Conservation (phyloP, 2,797 vertebrate genomes). For the Poecilia velifera region DNA sequence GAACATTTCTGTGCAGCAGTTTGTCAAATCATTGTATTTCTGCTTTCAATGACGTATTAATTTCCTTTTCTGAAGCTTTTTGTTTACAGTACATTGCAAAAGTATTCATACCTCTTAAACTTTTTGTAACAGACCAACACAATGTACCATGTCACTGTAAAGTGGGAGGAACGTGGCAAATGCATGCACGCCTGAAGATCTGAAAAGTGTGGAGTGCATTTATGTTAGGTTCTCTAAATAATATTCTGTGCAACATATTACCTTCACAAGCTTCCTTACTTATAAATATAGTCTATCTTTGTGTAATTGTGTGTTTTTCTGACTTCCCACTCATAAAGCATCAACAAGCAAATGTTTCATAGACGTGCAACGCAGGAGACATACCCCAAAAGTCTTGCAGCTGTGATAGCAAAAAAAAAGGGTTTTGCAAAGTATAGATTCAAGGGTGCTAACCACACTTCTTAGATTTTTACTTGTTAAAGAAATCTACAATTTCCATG, state of each 20-base stretch:
- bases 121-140: not conserved
- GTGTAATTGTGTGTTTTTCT: not conserved
- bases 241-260: not conserved
- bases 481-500: not conserved
- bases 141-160: not conserved
- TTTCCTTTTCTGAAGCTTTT: not conserved
- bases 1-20: not conserved
- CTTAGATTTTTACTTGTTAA: not conserved
- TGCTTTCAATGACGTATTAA: not conserved
- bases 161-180: not conserved
- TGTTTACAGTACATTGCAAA: not conserved
- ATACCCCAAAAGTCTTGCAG: not conserved
- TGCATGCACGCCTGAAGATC: not conserved
- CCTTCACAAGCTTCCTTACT: not conserved
- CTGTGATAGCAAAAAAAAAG: not conserved
- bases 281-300: not conserved
- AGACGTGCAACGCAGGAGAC: not conserved
- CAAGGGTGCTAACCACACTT: not conserved
- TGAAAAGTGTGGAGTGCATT: not conserved
- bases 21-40: not conserved
- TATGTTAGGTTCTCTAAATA: not conserved
- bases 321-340: not conserved
- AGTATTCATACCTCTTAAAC: not conserved
- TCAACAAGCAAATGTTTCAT: not conserved
- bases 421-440: not conserved